Percentiles rank a stretch among this genome's conserved stretches.
phyloP scores from a whole-genome alignment of 2,888 invertebrate genomes.

The Eubasilissa splendida region DNA sequence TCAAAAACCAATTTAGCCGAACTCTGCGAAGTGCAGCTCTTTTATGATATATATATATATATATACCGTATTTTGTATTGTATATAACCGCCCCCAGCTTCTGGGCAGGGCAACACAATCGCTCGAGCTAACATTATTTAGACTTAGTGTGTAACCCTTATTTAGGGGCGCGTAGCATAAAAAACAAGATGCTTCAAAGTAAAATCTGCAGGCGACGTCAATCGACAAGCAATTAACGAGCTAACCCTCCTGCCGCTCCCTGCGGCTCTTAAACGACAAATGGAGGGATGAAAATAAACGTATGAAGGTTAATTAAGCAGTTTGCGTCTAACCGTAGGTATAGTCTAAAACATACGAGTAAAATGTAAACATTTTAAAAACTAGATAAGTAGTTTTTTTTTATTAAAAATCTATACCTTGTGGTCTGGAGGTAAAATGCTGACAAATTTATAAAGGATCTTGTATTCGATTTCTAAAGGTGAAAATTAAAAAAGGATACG shows the following conservation, averaged over 20 bases:
- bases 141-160: conserved; percentile 15
- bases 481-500: too few species aligned
- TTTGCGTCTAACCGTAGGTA: background rate
- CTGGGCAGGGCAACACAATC: conserved; percentile 14
- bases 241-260: conserved; percentile 25
- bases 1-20: conserved; percentile 36
- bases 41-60: background rate
- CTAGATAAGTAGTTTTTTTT: too few species aligned
- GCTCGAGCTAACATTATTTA: conserved; percentile 20
- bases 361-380: too few species aligned
- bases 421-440: too few species aligned
- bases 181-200: conserved; percentile 48
- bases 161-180: conserved; percentile 21
- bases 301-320: background rate
- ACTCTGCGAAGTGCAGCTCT: conserved; percentile 22
- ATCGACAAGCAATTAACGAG: conserved; percentile 56
- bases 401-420: too few species aligned
- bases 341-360: background rate
- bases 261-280: too few species aligned
- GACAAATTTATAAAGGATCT: too few species aligned
- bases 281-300: too few species aligned
- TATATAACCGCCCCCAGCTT: background rate
- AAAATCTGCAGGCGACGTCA: conserved; percentile 56
- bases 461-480: too few species aligned
- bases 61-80: background rate